phyloP scores from a whole-genome alignment of 1,140 invertebrate genomes.

The Apis florea region DNA sequence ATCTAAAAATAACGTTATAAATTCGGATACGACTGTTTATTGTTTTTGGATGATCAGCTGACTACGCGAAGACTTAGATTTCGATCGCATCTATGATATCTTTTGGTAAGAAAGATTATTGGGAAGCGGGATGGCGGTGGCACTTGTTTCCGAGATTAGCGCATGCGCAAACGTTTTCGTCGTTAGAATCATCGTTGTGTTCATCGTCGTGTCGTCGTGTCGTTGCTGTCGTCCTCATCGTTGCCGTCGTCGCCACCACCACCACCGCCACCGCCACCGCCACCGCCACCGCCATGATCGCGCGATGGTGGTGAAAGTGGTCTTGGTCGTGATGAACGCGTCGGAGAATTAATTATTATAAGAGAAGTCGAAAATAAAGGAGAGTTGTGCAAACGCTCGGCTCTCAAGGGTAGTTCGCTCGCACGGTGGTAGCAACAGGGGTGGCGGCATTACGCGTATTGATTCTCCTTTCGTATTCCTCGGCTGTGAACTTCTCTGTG shows the following conservation, averaged over 20 bases:
- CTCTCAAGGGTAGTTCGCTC: slow-evolving; percentile 67
- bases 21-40: not conserved
- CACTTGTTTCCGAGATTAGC: not conserved
- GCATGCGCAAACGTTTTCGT: slow-evolving; percentile 14
- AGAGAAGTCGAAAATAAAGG: not conserved
- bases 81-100: slow-evolving; percentile 18
- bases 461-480: slow-evolving; percentile 74
- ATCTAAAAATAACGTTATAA: not conserved
- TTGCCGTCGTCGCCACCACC: too few relatives aligned
- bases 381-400: slow-evolving; percentile 11
- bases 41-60: slow-evolving; percentile 37
- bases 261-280: too few relatives aligned
- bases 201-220: not conserved
- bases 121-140: not conserved
- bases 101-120: not conserved
- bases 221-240: not conserved
- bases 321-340: not conserved
- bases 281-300: not conserved
- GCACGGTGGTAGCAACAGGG: slow-evolving; percentile 64
- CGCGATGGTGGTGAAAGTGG: not conserved
- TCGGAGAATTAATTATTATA: too few relatives aligned
- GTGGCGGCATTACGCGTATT: slow-evolving; percentile 73
- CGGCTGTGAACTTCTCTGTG: slow-evolving; percentile 52
- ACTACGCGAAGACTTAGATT: slow-evolving; percentile 40
- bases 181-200: not conserved